Evolutionary conservation across 2,888 invertebrate genomes (phyloP), one percentile per base, ranked within the genome.

Genomic region (Camptogramma bilineatum): DNA sequence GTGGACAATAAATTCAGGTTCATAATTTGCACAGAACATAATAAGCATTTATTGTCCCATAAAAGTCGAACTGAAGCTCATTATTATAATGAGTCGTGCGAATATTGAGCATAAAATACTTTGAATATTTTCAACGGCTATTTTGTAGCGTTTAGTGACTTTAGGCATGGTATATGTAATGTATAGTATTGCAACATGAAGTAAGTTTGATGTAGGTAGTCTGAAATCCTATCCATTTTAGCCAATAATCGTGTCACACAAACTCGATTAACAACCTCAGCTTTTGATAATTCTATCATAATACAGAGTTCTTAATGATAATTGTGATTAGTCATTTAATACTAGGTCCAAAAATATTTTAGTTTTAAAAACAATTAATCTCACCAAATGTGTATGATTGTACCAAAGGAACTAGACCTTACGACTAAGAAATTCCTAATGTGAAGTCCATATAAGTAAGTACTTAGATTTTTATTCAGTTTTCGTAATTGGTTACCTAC

Each of bases 1-100:
- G 85, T 84, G 82, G 82, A 85, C 84, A 83, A 85, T 87, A 88
- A 85, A 61, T 86, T 88, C 81, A 84, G 82, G 73, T 75, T 85
- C 56, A 60, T 61, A 85, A 86, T 88, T 87, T 85, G 82, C 82
- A 82, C 74, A 76, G 77, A 69, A 77, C 76, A 81, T 83, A 83
- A 83, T 83, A 78, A 66, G 74, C 72, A 76, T 80, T 79, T 65
- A 65, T 65, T 50, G 60, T 53, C 56, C 56, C 44, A 57, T 61
- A 57, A 65, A 65, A 65, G 50, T 53, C 47, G 48, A 48, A 34
- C n/a, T 56, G 52, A 52, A 64, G 24, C 52, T 60, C 52, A 52
- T 60, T 55, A 64, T 64, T 55, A 55, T 64, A 64, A 55, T 55
- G 55, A 56, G 60, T 60, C 42, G 24, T 28, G 28, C 47, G 18